These are phyloP conservation scores for Elaeidobius kamerunicus DNA, from an alignment of 2,888 invertebrate species.

Conservation along the genomic window DNA sequence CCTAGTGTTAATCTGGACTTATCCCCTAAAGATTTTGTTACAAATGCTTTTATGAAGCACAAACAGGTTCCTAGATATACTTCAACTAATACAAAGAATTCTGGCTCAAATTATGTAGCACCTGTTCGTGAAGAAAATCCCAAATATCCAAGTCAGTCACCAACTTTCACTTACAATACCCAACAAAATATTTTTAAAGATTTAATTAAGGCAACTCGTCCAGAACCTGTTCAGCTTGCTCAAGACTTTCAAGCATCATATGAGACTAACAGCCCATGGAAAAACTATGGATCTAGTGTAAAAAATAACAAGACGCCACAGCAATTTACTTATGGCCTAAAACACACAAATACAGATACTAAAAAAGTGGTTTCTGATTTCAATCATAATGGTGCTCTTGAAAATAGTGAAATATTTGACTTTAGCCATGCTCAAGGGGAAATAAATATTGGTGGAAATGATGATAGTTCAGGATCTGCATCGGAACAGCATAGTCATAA, in stretches of 20 bases:
- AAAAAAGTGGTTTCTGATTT: not conserved
- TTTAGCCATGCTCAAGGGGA: conserved; percentile 24
- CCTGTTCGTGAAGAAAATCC: conserved; percentile 3
- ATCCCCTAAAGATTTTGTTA: conserved; percentile 19
- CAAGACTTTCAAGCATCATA: conserved; percentile 8
- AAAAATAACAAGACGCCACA: too few species aligned
- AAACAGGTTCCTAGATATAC: not conserved
- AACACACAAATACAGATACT: not conserved
- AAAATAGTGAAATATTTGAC: conserved; percentile 24
- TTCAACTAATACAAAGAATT: not conserved
- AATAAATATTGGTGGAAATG: not conserved
- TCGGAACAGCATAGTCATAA: conserved; percentile 3
- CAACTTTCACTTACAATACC: conserved; percentile 15
- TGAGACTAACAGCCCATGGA: conserved; percentile 5
- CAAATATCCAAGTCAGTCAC: conserved; percentile 9
- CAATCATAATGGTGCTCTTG: conserved; percentile 21
- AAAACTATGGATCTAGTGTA: conserved; percentile 1
- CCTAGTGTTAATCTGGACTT: conserved; percentile 9
- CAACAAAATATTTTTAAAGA: conserved; percentile 22
- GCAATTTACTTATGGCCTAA: conserved; percentile 1
- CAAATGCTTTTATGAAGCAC: conserved; percentile 13
- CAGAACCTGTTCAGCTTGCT: conserved; percentile 11
- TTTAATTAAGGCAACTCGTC: conserved; percentile 13
- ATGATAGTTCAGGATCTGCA: conserved; percentile 1
- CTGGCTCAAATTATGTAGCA: not conserved